Base-by-base conservation (phyloP, 35 echinoderm and acorn worm genomes). In the Ophiothrix spiculata region DNA sequence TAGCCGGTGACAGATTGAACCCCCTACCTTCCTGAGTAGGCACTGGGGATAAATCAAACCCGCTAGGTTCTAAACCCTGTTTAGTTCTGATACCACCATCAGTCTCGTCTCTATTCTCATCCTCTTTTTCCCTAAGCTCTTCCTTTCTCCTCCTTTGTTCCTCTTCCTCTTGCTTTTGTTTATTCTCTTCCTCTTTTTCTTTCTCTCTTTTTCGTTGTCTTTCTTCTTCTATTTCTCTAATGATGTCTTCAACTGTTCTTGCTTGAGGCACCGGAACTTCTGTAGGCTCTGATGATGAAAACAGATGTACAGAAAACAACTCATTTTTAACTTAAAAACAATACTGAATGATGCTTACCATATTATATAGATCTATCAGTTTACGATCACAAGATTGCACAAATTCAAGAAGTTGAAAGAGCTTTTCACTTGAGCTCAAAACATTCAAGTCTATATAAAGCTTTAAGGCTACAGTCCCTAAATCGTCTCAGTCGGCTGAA, bases 1-100 rank as follows among this genome's bases (percentile, higher is more conserved):
- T 40, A 13, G 80, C 79, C 17, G 79, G 40, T 60, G 79, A 17
- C 10, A 82, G 37, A 41, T 81, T 40, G 38, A 83, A 89, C 28
- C 87, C 79, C 40, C 76, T 83, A 0, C 35, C 36, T 38, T 56
- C 81, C 75, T n/a, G n/a, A n/a, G n/a, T n/a, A n/a, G n/a, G n/a
- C n/a, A n/a, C n/a, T n/a, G n/a, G n/a, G n/a, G n/a, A n/a, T n/a
- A n/a, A n/a, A n/a, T n/a, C n/a, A n/a, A 54, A 54, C 45, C 8
- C 45, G 21, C 45, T 54, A 21, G 45, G 8, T 11, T 8, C 45
- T 11, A 54, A 11, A 21, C 21, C 60, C 60, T 15, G 29, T 2
- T n/a, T 12, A 69, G 60, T 2, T 25, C 1, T 10, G 2, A 25
- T 15, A 69, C 29, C 60, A 25, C 23, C 25, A 4, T 69, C 60